phyloP scores from a whole-genome alignment of 2,797 vertebrate species.

The Graptemys geographica region DNA sequence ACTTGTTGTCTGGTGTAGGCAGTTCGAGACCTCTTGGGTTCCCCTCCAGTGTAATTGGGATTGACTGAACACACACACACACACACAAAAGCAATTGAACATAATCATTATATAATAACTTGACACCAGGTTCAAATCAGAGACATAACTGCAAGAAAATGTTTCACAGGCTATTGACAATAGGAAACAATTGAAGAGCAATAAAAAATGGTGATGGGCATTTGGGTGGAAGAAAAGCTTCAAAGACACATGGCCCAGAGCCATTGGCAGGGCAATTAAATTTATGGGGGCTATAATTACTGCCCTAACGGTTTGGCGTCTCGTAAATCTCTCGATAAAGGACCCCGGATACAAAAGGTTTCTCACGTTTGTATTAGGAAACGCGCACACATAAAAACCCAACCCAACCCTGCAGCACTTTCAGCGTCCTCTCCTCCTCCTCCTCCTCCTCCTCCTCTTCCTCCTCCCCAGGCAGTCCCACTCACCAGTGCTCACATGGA shows the following conservation, averaged over 20 bases:
- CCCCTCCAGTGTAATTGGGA: conserved; percentile 95
- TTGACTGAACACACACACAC: conserved; percentile 87
- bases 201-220: conserved; percentile 85
- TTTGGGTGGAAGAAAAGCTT: conserved; percentile 92
- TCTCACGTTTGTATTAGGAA: conserved; percentile 71
- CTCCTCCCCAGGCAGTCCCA: conserved; percentile 29
- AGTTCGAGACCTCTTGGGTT: conserved; percentile 98
- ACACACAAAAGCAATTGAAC: conserved; percentile 74
- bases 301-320: conserved; percentile 94
- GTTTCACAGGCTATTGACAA: conserved; percentile 83
- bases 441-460: conserved; percentile 45
- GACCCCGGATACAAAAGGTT: conserved; percentile 87
- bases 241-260: conserved; percentile 93
- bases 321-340: conserved; percentile 95
- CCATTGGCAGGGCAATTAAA: conserved; percentile 93
- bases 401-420: not conserved
- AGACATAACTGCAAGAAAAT: conserved; percentile 80
- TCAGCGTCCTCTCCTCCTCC: not conserved
- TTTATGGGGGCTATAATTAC: conserved; percentile 99
- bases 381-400: not conserved
- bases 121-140: conserved; percentile 81
- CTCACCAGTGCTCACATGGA: conserved; percentile 96
- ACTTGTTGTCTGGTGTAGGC: conserved; percentile 99
- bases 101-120: conserved; percentile 86
- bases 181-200: conserved; percentile 83